A percentile compares a stretch with the other conserved stretches of the same genome.
Evolutionary conservation across 2,888 invertebrate genomes (phyloP).

Genomic region (Luperina nickerlii): DNA sequence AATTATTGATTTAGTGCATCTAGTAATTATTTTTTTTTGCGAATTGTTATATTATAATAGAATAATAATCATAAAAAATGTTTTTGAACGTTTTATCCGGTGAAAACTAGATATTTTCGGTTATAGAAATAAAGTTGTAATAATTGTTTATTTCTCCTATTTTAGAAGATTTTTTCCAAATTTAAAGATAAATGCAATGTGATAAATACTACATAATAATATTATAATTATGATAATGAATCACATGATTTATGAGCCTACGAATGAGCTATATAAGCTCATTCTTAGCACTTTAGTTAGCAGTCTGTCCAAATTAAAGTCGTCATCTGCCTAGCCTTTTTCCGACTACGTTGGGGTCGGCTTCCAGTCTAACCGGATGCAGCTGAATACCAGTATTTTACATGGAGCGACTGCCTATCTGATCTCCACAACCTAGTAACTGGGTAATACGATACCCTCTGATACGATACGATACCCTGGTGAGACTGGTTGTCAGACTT

Average conservation of each 20-base stretch:
- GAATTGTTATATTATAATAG: not conserved
- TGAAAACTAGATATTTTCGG: constrained; percentile 70
- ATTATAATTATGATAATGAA: not conserved
- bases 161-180: constrained; percentile 3
- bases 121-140: constrained; percentile 59
- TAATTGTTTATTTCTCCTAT: constrained; percentile 1
- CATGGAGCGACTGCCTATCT: too few relatives aligned
- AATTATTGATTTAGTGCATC: too few relatives aligned
- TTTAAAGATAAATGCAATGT: not conserved
- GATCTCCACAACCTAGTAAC: too few relatives aligned
- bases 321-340: too few relatives aligned
- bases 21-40: not conserved
- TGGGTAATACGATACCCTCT: too few relatives aligned
- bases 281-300: not conserved
- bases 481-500: too few relatives aligned
- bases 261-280: too few relatives aligned
- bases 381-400: too few relatives aligned
- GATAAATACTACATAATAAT: not conserved
- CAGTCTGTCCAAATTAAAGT: not conserved
- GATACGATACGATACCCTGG: too few relatives aligned
- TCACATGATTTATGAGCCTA: too few relatives aligned
- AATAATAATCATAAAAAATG: not conserved
- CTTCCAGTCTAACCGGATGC: too few relatives aligned
- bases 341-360: too few relatives aligned
- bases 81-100: constrained; percentile 68